Conservation (phyloP, 2,113 vertebrate species). For the Rhipidura dahli region DNA sequence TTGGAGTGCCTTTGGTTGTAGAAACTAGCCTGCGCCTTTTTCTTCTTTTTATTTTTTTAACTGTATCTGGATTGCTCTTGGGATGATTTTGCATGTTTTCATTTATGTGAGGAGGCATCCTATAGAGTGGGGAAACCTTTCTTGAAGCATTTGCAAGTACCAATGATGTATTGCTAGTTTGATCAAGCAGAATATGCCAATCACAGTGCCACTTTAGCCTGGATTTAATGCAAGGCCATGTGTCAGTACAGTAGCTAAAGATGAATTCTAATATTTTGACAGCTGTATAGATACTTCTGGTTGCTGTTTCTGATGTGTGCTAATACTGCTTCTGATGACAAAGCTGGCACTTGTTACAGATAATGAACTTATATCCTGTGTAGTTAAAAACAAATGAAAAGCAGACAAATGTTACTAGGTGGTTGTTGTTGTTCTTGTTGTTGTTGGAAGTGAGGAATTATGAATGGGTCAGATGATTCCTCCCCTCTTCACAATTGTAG, state of each 20-base stretch:
- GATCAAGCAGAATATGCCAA: background rate
- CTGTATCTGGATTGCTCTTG: background rate
- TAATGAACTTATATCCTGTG: background rate
- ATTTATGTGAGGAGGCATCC: background rate
- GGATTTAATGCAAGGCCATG: background rate
- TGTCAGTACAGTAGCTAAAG: background rate
- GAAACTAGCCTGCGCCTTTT: background rate
- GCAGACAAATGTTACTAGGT: background rate
- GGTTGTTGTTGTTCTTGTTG: background rate
- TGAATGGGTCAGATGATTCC: background rate
- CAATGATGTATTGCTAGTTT: background rate
- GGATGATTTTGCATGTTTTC: background rate
- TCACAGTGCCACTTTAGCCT: background rate
- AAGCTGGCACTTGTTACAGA: background rate
- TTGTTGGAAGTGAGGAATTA: background rate
- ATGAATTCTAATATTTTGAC: background rate
- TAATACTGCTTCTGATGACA: background rate
- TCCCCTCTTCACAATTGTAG: background rate
- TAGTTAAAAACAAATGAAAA: background rate
- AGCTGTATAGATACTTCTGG: background rate
- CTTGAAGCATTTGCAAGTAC: background rate
- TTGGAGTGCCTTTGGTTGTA: background rate
- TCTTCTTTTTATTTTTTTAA: background rate
- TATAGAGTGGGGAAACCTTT: background rate
- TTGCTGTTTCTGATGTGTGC: background rate